Conservation (phyloP, 2,113 vertebrate species). For the Xenopus borealis region DNA sequence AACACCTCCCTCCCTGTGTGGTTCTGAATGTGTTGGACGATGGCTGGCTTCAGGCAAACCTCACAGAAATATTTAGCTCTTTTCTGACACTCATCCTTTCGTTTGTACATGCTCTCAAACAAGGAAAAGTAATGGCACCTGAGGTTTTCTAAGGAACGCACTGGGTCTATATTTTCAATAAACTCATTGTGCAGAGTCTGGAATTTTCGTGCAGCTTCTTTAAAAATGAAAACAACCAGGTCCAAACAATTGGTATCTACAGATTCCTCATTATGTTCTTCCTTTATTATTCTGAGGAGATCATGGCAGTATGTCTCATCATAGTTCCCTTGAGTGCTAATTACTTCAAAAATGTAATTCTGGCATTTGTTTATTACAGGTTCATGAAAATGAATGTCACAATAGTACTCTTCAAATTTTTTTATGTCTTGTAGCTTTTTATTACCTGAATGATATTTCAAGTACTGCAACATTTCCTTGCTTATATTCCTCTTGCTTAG, state of each 20-base stretch:
- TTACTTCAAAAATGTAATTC: conserved; percentile 49
- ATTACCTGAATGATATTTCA: conserved; percentile 50
- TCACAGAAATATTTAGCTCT: conserved; percentile 37
- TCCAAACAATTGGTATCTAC: conserved; percentile 14
- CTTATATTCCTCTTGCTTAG: conserved; percentile 57
- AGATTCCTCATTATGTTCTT: not conserved
- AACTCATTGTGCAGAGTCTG: conserved; percentile 37
- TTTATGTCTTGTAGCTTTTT: conserved; percentile 55
- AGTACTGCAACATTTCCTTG: conserved; percentile 48
- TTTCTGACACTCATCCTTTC: not conserved
- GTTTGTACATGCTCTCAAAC: conserved; percentile 22
- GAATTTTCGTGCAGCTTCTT: conserved; percentile 20
- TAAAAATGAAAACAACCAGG: conserved; percentile 24
- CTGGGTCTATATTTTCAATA: conserved; percentile 10
- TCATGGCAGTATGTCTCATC: conserved; percentile 48
- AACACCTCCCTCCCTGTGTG: conserved; percentile 40
- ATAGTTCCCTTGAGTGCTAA: conserved; percentile 51
- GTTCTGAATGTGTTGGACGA: conserved; percentile 12
- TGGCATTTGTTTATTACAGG: conserved; percentile 53
- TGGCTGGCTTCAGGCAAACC: conserved; percentile 36
- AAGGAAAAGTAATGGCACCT: conserved; percentile 29
- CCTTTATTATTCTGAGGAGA: conserved; percentile 60
- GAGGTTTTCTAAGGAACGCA: not conserved
- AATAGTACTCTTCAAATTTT: conserved; percentile 14
- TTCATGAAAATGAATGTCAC: conserved; percentile 51